A percentile compares a stretch with the other conserved stretches of the same genome.
Evolutionary conservation across 2,113 vertebrate genomes (phyloP).

Genomic region (Rattus rattus): DNA sequence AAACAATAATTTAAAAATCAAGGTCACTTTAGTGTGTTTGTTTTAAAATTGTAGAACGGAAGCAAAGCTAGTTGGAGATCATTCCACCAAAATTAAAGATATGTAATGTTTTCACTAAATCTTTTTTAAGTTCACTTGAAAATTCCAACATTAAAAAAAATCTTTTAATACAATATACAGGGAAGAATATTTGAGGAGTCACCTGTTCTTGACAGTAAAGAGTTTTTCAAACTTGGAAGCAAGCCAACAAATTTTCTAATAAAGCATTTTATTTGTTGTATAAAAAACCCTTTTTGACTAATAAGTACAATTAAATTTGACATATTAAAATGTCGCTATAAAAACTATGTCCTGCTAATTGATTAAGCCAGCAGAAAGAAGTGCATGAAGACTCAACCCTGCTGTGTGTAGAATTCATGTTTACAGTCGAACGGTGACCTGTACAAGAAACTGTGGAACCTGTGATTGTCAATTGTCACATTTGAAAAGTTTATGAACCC

Average conservation of each 20-base stretch:
- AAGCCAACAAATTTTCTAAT: too few relatives aligned
- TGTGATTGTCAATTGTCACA: background rate
- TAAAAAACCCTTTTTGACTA: background rate
- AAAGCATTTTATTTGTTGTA: too few relatives aligned
- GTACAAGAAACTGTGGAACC: background rate
- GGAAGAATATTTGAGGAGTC: too few relatives aligned
- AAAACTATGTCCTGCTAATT: background rate
- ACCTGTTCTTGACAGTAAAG: too few relatives aligned
- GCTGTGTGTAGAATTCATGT: background rate
- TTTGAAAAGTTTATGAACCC: background rate
- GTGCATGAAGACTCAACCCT: background rate
- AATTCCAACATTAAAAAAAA: background rate
- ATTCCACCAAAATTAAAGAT: conserved; percentile 9
- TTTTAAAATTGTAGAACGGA: background rate
- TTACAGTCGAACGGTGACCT: background rate
- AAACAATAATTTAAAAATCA: background rate
- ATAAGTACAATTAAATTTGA: background rate
- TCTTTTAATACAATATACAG: background rate
- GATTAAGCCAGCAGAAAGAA: background rate
- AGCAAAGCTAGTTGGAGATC: background rate
- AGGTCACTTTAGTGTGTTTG: background rate
- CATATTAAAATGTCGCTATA: background rate
- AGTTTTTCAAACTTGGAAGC: too few relatives aligned
- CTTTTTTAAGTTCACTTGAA: background rate
- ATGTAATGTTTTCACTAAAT: background rate